Percentiles rank a stretch among this genome's conserved stretches.
These are phyloP conservation scores for Phoenicopterus ruber DNA, from an alignment of 2,113 vertebrate species.

Conservation along the genomic window DNA sequence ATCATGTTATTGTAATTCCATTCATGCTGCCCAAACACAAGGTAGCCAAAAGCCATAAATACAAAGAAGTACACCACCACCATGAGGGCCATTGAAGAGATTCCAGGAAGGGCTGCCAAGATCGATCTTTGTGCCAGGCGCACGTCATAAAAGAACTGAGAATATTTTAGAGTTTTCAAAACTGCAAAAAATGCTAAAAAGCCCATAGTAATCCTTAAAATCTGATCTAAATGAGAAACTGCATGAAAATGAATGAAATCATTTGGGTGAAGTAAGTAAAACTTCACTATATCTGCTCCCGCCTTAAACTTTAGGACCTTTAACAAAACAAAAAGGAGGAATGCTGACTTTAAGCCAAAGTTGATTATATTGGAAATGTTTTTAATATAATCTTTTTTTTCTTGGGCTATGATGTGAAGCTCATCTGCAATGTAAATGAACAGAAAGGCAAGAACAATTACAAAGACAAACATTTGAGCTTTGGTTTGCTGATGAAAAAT, in stretches of 20 bases:
- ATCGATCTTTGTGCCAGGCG: constrained; percentile 58
- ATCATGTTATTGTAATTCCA: constrained; percentile 52
- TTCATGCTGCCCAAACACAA: constrained; percentile 71
- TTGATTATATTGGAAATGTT: constrained; percentile 34
- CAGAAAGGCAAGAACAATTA: constrained; percentile 23
- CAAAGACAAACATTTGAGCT: neutral
- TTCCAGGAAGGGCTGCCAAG: neutral
- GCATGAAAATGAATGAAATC: constrained; percentile 68
- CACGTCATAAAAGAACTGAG: constrained; percentile 32
- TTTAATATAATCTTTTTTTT: constrained; percentile 22
- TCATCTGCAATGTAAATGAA: neutral
- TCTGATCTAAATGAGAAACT: constrained; percentile 39
- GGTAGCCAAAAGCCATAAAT: constrained; percentile 59
- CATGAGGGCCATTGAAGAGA: constrained; percentile 58
- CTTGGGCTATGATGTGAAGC: neutral
- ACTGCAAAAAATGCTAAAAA: constrained; percentile 58
- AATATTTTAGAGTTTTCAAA: constrained; percentile 67
- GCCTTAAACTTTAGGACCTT: constrained; percentile 24
- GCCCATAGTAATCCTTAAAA: constrained; percentile 25
- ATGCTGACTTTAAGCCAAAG: constrained; percentile 22
- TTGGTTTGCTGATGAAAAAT: neutral
- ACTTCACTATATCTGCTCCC: neutral
- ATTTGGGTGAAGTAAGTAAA: neutral
- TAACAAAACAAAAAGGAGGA: constrained; percentile 22
- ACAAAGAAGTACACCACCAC: constrained; percentile 33